Evolutionary conservation across 2,888 invertebrate species (phyloP).

Genomic region (Zele albiditarsus): DNA sequence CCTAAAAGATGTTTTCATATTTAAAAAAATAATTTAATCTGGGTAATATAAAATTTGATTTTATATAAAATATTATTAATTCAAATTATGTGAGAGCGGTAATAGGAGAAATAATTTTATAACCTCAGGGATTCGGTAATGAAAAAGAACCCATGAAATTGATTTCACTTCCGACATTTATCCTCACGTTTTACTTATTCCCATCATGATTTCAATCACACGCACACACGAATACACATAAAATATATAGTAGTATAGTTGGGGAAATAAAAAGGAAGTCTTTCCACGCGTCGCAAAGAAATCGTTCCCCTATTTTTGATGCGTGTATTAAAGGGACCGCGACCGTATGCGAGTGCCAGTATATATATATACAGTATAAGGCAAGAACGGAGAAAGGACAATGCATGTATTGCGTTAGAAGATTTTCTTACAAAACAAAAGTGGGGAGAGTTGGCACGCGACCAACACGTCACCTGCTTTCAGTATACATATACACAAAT

Average conservation of each 20-base stretch:
- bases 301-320: constrained; percentile 6
- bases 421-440: constrained; percentile 64
- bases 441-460: constrained; percentile 69
- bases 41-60: too few species aligned
- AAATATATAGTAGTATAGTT: constrained; percentile 55
- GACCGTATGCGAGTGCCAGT: constrained; percentile 55
- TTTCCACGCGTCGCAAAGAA: constrained; percentile 11
- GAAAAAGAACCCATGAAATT: background rate
- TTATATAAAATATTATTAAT: too few species aligned
- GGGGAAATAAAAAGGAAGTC: background rate
- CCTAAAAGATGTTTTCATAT: too few species aligned
- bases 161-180: background rate
- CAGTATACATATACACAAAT: constrained; percentile 1
- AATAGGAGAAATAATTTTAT: background rate
- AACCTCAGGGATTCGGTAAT: background rate
- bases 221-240: constrained; percentile 45
- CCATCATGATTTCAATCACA: background rate
- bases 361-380: background rate
- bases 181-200: background rate
- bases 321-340: constrained; percentile 62
- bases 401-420: constrained; percentile 63
- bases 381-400: constrained; percentile 49
- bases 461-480: constrained; percentile 71
- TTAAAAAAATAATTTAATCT: too few species aligned
- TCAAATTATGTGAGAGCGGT: too few species aligned